Conservation (phyloP, 2,888 invertebrate genomes). For the Cheilosia vernalis region DNA sequence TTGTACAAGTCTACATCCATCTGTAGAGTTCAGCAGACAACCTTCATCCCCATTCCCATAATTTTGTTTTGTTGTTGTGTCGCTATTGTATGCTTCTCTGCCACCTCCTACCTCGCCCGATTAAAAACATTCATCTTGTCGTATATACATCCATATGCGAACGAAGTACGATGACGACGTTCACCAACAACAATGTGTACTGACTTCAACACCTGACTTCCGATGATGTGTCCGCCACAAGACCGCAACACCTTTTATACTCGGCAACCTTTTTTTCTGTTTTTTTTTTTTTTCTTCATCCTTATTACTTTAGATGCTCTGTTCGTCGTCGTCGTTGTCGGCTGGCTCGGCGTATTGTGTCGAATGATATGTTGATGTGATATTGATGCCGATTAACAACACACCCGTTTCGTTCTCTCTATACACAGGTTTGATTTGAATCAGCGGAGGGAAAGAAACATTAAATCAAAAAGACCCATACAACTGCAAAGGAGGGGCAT, state of each 20-base stretch:
- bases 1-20: conserved; percentile 11
- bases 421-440: conserved; percentile 31
- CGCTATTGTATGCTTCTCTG: conserved; percentile 56
- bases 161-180: conserved; percentile 22
- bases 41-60: conserved; percentile 73
- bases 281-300: conserved; percentile 35
- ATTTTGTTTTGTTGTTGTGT: conserved; percentile 38
- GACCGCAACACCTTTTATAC: conserved; percentile 70
- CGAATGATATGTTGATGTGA: conserved; percentile 50
- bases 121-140: conserved; percentile 56
- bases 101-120: conserved; percentile 43
- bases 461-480: conserved; percentile 35
- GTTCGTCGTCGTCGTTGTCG: conserved; percentile 24
- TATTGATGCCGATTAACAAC: conserved; percentile 52
- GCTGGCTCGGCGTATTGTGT: conserved; percentile 24
- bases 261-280: conserved; percentile 55
- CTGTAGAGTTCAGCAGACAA: conserved; percentile 73
- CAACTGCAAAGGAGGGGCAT: conserved; percentile 27
- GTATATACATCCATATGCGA: conserved; percentile 7
- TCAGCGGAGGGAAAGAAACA: conserved; percentile 16
- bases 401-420: conserved; percentile 48
- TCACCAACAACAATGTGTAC: conserved; percentile 62
- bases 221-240: conserved; percentile 74
- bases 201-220: conserved; percentile 73
- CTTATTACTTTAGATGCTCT: conserved; percentile 45